Percentiles rank a stretch among this genome's conserved stretches.
phyloP scores from a whole-genome alignment of 2,888 invertebrate species.

The Volucella inanis region DNA sequence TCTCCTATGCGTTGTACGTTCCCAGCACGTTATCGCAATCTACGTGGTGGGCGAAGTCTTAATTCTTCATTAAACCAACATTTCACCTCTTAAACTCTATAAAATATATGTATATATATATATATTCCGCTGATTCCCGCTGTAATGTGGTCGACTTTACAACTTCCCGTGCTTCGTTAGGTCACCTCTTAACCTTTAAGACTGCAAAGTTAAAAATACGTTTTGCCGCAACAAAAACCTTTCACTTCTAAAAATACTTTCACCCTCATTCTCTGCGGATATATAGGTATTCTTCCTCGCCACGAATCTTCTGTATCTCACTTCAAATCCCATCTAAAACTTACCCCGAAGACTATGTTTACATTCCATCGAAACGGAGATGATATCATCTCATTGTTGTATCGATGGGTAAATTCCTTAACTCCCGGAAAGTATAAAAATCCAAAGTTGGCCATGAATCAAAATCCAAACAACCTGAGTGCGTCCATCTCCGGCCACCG shows the following conservation, averaged over 20 bases:
- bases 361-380: background rate
- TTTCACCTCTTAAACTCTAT: conserved; percentile 4
- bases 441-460: conserved; percentile 12
- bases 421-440: conserved; percentile 36
- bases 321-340: background rate
- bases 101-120: background rate
- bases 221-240: background rate
- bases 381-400: conserved; percentile 35
- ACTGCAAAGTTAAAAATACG: conserved; percentile 8
- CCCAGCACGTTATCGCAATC: conserved; percentile 21
- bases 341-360: background rate
- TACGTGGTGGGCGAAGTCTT: conserved; percentile 17
- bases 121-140: background rate
- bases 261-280: background rate
- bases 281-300: background rate
- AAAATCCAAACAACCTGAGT: conserved; percentile 2
- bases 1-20: conserved; percentile 9
- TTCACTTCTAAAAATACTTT: conserved; percentile 9
- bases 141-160: background rate
- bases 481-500: no score
- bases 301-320: background rate
- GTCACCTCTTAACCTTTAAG: background rate
- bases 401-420: background rate
- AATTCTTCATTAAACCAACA: conserved; percentile 22
- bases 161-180: background rate